A percentile compares a stretch with the other conserved stretches of the same genome.
These are phyloP conservation scores for Psococerastis gibbosa DNA, from an alignment of 2,888 invertebrate species.

Conservation along the genomic window DNA sequence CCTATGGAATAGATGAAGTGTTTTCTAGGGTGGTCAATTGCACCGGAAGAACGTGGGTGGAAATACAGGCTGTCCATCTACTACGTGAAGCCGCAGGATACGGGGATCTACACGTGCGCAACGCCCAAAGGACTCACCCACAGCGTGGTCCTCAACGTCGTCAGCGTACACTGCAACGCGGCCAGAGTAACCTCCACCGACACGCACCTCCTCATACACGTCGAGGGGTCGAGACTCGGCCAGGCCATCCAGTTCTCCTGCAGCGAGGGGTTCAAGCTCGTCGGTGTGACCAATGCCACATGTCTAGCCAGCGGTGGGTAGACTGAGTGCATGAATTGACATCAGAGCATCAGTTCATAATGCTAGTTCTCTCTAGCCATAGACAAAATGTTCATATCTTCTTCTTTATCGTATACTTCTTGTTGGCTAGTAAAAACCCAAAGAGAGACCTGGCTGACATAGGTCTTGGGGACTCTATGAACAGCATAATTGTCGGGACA, in stretches of 20 bases:
- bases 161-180: conserved; percentile 30
- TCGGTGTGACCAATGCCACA: conserved; percentile 56
- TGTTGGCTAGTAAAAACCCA: no score
- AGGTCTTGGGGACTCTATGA: no score
- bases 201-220: conserved; percentile 43
- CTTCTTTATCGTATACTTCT: no score
- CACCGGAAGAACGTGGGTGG: conserved; percentile 54
- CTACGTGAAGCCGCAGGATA: conserved; percentile 65
- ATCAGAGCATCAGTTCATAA: no score
- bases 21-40: conserved; percentile 48
- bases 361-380: no score
- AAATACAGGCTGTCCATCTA: conserved; percentile 65
- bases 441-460: no score
- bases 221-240: conserved; percentile 61
- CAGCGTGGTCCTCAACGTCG: conserved; percentile 50
- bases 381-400: no score
- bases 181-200: conserved; percentile 19
- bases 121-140: conserved; percentile 63
- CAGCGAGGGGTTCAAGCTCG: conserved; percentile 56
- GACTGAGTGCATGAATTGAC: no score
- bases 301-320: conserved; percentile 60
- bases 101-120: conserved; percentile 68
- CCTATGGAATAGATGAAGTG: no score
- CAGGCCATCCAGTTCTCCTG: conserved; percentile 60
- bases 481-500: no score